phyloP scores from a whole-genome alignment of 2,113 vertebrate species.

The Ellobius talpinus region DNA sequence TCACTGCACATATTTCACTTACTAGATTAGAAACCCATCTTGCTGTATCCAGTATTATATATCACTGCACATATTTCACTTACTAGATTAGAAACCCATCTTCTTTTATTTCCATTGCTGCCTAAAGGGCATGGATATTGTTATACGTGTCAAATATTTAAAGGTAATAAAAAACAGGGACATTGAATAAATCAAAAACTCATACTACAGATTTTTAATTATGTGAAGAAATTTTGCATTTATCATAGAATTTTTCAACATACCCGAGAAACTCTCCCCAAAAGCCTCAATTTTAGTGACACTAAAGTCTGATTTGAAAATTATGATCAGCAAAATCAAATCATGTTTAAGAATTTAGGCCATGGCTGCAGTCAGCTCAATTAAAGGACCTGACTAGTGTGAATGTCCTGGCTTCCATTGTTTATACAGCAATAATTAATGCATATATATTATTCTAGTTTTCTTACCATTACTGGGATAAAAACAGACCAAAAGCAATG shows the following conservation, averaged over 20 bases:
- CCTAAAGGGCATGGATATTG: accelerated
- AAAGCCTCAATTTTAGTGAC: not conserved
- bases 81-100: not conserved
- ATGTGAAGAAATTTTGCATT: not conserved
- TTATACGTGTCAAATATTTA: not conserved
- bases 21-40: not conserved
- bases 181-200: not conserved
- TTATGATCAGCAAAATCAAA: not conserved
- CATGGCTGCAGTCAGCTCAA: not conserved
- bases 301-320: not conserved
- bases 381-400: too few species aligned
- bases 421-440: not conserved
- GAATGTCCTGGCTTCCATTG: not conserved
- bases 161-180: not conserved
- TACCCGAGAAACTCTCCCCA: not conserved
- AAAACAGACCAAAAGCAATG: not conserved
- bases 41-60: not conserved
- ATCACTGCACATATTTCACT: not conserved
- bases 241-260: not conserved
- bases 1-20: not conserved
- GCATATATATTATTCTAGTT: not conserved
- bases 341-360: not conserved
- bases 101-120: accelerated
- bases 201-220: not conserved
- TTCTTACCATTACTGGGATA: not conserved